phyloP scores from a whole-genome alignment of 1,140 invertebrate genomes.

The Bombus balteatus region DNA sequence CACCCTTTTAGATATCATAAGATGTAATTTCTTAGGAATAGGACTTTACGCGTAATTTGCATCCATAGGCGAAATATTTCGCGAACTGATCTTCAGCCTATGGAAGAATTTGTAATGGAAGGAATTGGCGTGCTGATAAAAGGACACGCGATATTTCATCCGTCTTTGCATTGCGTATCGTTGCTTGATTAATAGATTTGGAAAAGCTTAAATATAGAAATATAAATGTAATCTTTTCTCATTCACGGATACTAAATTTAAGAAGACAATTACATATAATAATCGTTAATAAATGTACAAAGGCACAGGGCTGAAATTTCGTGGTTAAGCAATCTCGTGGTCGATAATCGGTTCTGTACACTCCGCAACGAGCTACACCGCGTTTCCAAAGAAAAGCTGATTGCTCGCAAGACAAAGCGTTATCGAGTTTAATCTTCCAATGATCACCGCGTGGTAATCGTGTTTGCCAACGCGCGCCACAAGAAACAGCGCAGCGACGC shows the following conservation, averaged over 20 bases:
- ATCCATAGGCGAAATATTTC: too few species aligned
- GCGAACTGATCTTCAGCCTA: too few species aligned
- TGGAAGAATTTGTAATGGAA: too few species aligned
- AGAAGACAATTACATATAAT: neutral
- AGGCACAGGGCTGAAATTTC: neutral
- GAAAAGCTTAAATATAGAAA: neutral
- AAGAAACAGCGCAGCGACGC: constrained; percentile 37
- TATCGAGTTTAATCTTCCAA: constrained; percentile 48
- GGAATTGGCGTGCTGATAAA: too few species aligned
- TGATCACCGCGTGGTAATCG: constrained; percentile 29
- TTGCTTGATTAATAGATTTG: too few species aligned
- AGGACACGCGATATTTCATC: neutral
- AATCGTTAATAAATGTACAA: neutral
- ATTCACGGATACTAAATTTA: neutral
- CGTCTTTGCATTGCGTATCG: too few species aligned
- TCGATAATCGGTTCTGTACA: constrained; percentile 4
- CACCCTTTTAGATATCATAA: too few species aligned
- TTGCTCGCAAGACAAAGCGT: constrained; percentile 44
- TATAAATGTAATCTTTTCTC: neutral
- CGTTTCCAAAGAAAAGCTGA: constrained; percentile 32
- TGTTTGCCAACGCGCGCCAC: constrained; percentile 25
- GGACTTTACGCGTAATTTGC: too few species aligned
- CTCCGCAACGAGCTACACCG: neutral
- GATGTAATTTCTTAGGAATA: too few species aligned
- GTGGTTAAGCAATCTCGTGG: neutral